Evolutionary conservation across 2,113 vertebrate species (phyloP).

Genomic region (Sinocyclocheilus rhinocerous): DNA sequence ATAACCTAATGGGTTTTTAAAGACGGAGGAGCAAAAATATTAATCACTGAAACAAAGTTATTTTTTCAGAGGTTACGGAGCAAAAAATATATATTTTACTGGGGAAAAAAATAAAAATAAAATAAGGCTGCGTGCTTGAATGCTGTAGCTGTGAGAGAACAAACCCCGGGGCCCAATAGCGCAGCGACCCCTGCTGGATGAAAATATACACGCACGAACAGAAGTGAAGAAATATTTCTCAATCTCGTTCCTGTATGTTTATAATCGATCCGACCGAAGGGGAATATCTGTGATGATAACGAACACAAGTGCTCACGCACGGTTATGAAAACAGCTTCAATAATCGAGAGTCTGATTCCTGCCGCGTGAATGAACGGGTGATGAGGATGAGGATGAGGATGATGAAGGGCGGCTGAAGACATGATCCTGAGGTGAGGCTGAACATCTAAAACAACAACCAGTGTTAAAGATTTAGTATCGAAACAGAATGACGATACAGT

Average conservation of each 20-base stretch:
- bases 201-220: constrained; percentile 48
- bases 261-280: background rate
- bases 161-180: constrained; percentile 62
- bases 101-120: background rate
- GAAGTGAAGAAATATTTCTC: background rate
- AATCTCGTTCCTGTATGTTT: background rate
- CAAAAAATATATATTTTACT: no score
- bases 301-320: background rate
- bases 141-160: background rate
- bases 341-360: no score
- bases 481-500: background rate
- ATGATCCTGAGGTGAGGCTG: no score
- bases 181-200: constrained; percentile 88
- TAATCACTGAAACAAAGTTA: background rate
- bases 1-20: background rate
- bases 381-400: no score
- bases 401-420: no score
- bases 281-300: no score
- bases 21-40: background rate
- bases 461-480: background rate
- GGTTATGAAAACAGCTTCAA: background rate
- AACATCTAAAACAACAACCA: no score
- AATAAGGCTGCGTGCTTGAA: background rate
- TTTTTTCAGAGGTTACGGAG: background rate
- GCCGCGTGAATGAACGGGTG: background rate